These are phyloP conservation scores for Ancistrus triradiatus DNA, from an alignment of 2,113 vertebrate genomes.

Conservation along the genomic window DNA sequence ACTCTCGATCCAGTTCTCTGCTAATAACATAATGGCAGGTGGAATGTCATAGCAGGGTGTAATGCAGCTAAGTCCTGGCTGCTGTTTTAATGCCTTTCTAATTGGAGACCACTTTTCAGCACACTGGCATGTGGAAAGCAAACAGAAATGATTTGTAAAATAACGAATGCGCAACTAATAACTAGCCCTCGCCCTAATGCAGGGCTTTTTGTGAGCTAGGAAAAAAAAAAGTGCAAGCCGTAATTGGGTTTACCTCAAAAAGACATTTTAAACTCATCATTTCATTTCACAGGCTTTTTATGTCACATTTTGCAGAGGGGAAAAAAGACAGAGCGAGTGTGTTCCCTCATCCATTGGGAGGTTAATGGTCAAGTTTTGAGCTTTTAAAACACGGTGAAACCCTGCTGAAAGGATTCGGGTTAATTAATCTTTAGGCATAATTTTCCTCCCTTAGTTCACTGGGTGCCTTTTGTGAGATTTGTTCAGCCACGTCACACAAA, in stretches of 20 bases:
- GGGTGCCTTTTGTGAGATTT: conserved; percentile 38
- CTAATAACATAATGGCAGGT: conserved; percentile 77
- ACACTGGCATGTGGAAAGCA: conserved; percentile 58
- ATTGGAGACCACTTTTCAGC: conserved; percentile 73
- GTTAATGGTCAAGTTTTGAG: conserved; percentile 78
- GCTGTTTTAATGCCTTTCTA: conserved; percentile 74
- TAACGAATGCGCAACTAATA: conserved; percentile 68
- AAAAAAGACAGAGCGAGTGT: conserved; percentile 45
- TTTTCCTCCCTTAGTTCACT: conserved; percentile 40
- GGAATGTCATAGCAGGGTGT: conserved; percentile 76
- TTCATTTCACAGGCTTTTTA: conserved; percentile 73
- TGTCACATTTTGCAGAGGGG: conserved; percentile 61
- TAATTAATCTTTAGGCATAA: conserved; percentile 72
- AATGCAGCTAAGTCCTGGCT: conserved; percentile 73
- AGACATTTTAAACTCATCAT: conserved; percentile 79
- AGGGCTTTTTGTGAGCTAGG: conserved; percentile 64
- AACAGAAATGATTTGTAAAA: conserved; percentile 73
- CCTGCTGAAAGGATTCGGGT: conserved; percentile 69
- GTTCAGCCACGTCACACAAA: conserved; percentile 17
- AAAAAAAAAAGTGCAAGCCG: conserved; percentile 58
- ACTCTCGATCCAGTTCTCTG: conserved; percentile 57
- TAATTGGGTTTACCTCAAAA: conserved; percentile 78
- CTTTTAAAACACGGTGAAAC: conserved; percentile 71
- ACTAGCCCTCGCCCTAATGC: conserved; percentile 73
- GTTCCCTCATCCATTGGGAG: conserved; percentile 71